These are phyloP conservation scores for Rhabdornis inornatus DNA, from an alignment of 2,113 vertebrate species.

Conservation along the genomic window DNA sequence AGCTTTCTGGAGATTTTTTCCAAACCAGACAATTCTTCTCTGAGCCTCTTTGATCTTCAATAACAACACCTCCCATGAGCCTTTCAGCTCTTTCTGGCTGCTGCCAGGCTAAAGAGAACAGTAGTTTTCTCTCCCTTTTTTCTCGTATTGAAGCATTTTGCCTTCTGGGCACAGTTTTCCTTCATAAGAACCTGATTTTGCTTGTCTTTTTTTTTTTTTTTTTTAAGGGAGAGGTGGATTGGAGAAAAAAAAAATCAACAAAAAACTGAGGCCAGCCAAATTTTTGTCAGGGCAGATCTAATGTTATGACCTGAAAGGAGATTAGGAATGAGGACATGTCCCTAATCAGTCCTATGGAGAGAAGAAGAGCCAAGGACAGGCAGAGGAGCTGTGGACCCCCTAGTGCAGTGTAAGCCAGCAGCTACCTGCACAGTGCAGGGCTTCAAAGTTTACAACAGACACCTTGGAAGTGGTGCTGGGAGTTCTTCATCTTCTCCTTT, in stretches of 20 bases:
- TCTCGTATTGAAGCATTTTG: not conserved
- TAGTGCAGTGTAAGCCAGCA: not conserved
- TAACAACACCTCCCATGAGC: slow-evolving; percentile 22
- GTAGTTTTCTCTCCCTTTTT: not conserved
- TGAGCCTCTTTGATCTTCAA: slow-evolving; percentile 36
- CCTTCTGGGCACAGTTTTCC: not conserved
- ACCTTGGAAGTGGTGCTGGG: not conserved
- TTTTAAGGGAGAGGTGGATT: not conserved
- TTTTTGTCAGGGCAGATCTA: not conserved
- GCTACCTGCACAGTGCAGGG: not conserved
- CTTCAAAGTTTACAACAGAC: not conserved
- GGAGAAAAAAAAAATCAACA: not conserved
- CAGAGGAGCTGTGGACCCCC: not conserved
- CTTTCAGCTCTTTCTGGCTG: slow-evolving; percentile 4
- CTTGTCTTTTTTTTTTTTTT: not conserved
- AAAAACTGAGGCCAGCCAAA: not conserved
- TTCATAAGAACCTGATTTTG: not conserved
- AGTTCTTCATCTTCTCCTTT: not conserved
- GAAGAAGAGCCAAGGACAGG: not conserved
- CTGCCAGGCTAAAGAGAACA: not conserved
- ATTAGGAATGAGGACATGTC: not conserved
- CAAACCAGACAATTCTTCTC: slow-evolving; percentile 19
- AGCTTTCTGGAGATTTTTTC: slow-evolving; percentile 27
- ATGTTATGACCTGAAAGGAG: not conserved
- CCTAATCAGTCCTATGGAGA: not conserved